Percentiles rank a stretch among this genome's conserved stretches.
Evolutionary conservation across 2,888 invertebrate genomes (phyloP).

Genomic region (Cephonodes hylas): DNA sequence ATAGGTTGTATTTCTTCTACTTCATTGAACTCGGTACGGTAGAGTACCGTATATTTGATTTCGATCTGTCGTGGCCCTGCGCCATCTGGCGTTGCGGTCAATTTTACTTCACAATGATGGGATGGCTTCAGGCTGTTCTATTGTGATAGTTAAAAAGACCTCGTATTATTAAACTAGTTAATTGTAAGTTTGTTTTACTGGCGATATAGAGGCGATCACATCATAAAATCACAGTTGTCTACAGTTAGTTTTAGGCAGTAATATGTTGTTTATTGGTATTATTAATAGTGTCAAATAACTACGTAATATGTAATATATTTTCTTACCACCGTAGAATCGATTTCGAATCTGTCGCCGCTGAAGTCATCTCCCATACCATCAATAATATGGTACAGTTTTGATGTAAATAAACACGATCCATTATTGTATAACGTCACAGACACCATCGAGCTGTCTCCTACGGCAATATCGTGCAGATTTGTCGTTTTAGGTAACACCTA

Average conservation of each 20-base stretch:
- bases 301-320: not conserved
- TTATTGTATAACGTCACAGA: constrained; percentile 61
- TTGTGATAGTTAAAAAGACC: too few relatives aligned
- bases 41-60: constrained; percentile 63
- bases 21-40: constrained; percentile 60
- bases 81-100: constrained; percentile 59
- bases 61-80: constrained; percentile 63
- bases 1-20: constrained; percentile 65
- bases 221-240: too few relatives aligned
- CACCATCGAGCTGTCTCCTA: constrained; percentile 48
- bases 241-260: too few relatives aligned
- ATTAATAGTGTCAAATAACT: not conserved
- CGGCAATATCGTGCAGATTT: constrained; percentile 66
- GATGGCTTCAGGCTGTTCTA: constrained; percentile 71
- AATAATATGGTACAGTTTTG: constrained; percentile 55
- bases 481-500: constrained; percentile 61
- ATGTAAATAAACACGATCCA: constrained; percentile 65
- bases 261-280: not conserved
- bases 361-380: constrained; percentile 66
- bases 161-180: too few relatives aligned
- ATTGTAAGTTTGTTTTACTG: too few relatives aligned
- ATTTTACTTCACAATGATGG: constrained; percentile 51
- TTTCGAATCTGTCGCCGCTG: constrained; percentile 56
- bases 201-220: too few relatives aligned
- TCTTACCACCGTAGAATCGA: constrained; percentile 59